These are phyloP conservation scores for Cephus spinipes DNA, from an alignment of 2,888 invertebrate species.

Conservation along the genomic window DNA sequence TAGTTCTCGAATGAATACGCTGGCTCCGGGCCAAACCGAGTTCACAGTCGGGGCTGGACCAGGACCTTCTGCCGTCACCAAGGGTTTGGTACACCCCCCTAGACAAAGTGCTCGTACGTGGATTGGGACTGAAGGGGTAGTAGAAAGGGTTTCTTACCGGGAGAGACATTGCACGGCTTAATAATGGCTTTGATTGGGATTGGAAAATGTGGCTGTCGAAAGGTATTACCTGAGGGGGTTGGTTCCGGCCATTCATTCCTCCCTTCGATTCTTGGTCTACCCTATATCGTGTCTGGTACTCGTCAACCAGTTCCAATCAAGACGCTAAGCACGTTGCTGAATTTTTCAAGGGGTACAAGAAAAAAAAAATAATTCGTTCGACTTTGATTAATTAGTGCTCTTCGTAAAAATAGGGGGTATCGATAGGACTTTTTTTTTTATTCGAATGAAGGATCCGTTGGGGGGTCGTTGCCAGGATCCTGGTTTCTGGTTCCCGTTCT, in stretches of 20 bases:
- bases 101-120: slow-evolving; percentile 49
- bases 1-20: slow-evolving; percentile 65
- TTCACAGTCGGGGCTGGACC: slow-evolving; percentile 16
- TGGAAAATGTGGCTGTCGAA: slow-evolving; percentile 50
- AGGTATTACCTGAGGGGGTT: slow-evolving; percentile 32
- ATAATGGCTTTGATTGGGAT: slow-evolving; percentile 60
- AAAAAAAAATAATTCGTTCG: too few species aligned
- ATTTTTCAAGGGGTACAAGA: too few species aligned
- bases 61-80: slow-evolving; percentile 7
- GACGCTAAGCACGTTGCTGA: too few species aligned
- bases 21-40: slow-evolving; percentile 46
- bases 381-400: too few species aligned
- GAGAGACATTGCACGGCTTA: slow-evolving; percentile 55
- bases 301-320: too few species aligned
- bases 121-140: slow-evolving; percentile 15
- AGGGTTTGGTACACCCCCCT: slow-evolving; percentile 32
- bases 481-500: too few species aligned
- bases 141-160: too few species aligned
- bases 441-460: too few species aligned
- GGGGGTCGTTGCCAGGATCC: too few species aligned
- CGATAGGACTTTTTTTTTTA: too few species aligned
- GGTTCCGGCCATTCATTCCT: not conserved
- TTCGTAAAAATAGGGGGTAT: too few species aligned
- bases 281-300: too few species aligned
- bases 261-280: not conserved